Conservation (phyloP, 1,140 invertebrate genomes). For the Neodiprion fabricii region DNA sequence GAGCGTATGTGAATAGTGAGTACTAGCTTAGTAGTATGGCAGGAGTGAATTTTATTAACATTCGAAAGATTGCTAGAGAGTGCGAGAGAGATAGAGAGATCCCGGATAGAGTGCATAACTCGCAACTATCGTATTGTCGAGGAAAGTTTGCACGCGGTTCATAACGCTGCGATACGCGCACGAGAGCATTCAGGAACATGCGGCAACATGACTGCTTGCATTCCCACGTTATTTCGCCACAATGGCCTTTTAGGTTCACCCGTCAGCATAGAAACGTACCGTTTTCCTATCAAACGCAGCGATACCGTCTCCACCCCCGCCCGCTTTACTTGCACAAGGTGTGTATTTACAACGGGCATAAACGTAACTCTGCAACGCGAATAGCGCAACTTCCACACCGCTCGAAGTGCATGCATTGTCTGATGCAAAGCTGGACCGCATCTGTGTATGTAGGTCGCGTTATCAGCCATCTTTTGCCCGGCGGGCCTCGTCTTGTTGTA, state of each 20-base stretch:
- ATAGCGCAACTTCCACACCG: neutral
- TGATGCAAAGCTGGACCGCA: neutral
- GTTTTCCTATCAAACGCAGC: neutral
- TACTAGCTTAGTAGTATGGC: no score
- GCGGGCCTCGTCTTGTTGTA: neutral
- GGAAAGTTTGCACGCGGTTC: slow-evolving; percentile 1
- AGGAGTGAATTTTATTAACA: neutral
- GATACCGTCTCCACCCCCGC: neutral
- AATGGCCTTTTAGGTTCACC: slow-evolving; percentile 1
- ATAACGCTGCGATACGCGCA: no score
- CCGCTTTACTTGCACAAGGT: neutral
- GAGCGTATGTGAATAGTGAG: no score
- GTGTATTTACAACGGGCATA: slow-evolving; percentile 1
- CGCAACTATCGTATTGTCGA: neutral
- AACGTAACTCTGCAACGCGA: neutral
- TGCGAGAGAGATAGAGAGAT: no score
- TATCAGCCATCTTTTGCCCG: neutral
- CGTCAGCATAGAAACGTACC: neutral
- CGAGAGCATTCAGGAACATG: neutral
- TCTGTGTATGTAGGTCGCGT: neutral
- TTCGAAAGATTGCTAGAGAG: neutral
- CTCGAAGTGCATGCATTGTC: neutral
- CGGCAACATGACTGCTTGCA: neutral
- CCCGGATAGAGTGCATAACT: neutral
- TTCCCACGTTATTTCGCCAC: slow-evolving; percentile 2